Evolutionary conservation across 2,888 invertebrate species (phyloP).

Genomic region (Diloba caeruleocephala): DNA sequence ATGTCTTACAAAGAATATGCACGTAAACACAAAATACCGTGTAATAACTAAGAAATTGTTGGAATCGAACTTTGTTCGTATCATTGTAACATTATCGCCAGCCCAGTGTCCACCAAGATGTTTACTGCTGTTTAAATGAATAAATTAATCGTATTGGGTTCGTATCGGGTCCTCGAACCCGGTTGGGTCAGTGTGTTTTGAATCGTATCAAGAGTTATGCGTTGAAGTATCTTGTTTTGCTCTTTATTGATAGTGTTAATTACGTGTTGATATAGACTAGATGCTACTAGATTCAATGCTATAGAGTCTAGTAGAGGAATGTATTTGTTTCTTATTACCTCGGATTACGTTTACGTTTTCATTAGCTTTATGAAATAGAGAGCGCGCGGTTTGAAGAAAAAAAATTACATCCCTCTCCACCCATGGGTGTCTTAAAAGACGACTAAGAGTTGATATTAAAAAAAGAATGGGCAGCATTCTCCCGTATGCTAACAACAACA

Average conservation of each 20-base stretch:
- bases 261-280: slow-evolving; percentile 17
- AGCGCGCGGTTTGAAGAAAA: too few relatives aligned
- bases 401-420: too few relatives aligned
- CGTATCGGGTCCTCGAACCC: slow-evolving; percentile 64
- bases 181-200: slow-evolving; percentile 60
- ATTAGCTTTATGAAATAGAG: too few relatives aligned
- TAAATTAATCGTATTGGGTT: slow-evolving; percentile 57
- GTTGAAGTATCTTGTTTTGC: slow-evolving; percentile 38
- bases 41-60: slow-evolving; percentile 52
- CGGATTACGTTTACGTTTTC: too few relatives aligned
- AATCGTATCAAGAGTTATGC: slow-evolving; percentile 60
- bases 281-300: slow-evolving; percentile 20
- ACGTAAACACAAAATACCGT: slow-evolving; percentile 39
- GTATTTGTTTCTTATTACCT: too few relatives aligned
- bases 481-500: too few relatives aligned
- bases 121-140: slow-evolving; percentile 57
- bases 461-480: too few relatives aligned
- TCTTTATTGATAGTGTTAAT: slow-evolving; percentile 37
- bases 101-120: slow-evolving; percentile 49
- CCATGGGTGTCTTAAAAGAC: too few relatives aligned
- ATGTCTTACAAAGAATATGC: slow-evolving; percentile 14
- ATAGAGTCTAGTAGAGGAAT: too few relatives aligned
- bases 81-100: slow-evolving; percentile 47
- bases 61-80: slow-evolving; percentile 58
- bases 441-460: too few relatives aligned